Base-by-base conservation (phyloP, 2,888 invertebrate genomes). In the Scaptomyza flava region DNA sequence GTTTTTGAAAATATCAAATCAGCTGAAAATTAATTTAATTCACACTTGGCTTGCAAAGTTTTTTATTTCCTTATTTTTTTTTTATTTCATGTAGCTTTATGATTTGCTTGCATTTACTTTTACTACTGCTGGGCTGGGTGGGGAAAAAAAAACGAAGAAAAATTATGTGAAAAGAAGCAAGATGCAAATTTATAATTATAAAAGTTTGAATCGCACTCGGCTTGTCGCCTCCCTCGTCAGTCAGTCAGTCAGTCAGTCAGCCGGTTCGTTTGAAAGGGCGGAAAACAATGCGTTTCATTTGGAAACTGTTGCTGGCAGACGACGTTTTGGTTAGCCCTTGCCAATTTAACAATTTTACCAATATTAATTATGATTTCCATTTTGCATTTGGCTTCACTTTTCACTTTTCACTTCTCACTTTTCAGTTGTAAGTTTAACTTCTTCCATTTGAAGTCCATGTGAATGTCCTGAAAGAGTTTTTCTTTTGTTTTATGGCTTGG, bases 21-120 rank as follows among this genome's bases (percentile, higher is more conserved):
- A 84, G 87, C 66, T 87, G 84, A 84, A 87, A 84, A 84, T 84
- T 87, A 84, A 87, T 87, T 87, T 84, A 84, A 84, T 87, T 87
- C 85, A 68, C 82, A 74, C 73, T 80, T 79, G 67, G 70, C 62
- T 64, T 61, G 62, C 33, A 81, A 84, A 87, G 56, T 80, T 84
- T 80, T 59, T 52, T 71, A 31, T 31, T 9, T 9, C 23, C 23
- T 27, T 3, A 23, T 23, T 3, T 7, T 6, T 38, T 38, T 8
- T 38, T 6, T 14, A 5, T 60, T 70, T 68, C 58, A 64, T 81
- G 67, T 83, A 71, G 83, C 75, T 75, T 84, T 81, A 81, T 79
- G 72, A 80, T 81, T 78, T 72, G 68, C 61, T 63, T 62, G 68
- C 64, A 60, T 56, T 56, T 58, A 48, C 43, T 73, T 79, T 72